Percentiles rank a stretch among this genome's conserved stretches.
Conservation (phyloP, 2,797 vertebrate species). For the Characodon lateralis region DNA sequence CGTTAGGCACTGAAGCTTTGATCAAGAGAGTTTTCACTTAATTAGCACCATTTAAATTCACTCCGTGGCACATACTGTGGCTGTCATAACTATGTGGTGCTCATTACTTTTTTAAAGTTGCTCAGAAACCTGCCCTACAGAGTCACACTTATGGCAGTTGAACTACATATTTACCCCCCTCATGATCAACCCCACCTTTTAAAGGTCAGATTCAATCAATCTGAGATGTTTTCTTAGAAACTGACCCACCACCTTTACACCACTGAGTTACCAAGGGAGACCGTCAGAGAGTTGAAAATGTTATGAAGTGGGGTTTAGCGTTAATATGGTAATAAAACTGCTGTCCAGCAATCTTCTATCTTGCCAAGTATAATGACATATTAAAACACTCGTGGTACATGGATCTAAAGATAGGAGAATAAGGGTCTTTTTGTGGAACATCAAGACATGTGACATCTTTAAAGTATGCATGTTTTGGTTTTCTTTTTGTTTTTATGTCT, state of each 20-base stretch:
- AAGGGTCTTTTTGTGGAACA: neutral
- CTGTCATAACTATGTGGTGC: slow-evolving; percentile 35
- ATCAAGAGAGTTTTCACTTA: slow-evolving; percentile 65
- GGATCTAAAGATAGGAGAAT: neutral
- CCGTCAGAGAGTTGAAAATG: neutral
- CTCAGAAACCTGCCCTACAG: slow-evolving; percentile 31
- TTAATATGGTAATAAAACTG: neutral
- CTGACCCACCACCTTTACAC: too few relatives aligned
- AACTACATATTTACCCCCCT: slow-evolving; percentile 24
- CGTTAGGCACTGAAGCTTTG: slow-evolving; percentile 67
- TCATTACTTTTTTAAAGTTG: slow-evolving; percentile 63
- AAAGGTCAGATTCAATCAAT: neutral
- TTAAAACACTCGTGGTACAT: neutral
- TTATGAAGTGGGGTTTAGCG: neutral
- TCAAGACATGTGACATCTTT: neutral
- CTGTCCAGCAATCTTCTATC: too few relatives aligned
- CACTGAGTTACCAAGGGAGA: neutral
- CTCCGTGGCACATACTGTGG: slow-evolving; percentile 19
- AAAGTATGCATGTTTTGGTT: neutral
- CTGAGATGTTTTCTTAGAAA: neutral
- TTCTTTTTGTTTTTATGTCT: too few relatives aligned
- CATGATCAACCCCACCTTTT: neutral
- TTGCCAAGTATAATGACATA: neutral
- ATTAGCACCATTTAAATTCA: slow-evolving; percentile 70
- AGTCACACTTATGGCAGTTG: slow-evolving; percentile 24